Conservation (phyloP, 2,888 invertebrate genomes). For the Spodoptera exigua region DNA sequence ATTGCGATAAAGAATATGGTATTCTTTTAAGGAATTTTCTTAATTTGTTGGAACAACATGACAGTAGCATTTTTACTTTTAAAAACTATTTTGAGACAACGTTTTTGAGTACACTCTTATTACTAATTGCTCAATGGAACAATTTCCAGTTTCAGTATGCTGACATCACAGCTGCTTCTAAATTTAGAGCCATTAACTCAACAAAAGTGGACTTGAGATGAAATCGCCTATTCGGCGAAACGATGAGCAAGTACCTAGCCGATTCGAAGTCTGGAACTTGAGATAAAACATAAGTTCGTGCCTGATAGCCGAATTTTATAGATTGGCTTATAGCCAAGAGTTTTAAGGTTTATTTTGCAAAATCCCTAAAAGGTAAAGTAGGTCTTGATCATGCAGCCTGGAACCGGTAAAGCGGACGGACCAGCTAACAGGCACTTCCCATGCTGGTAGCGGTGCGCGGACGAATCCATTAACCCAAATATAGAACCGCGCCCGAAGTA, state of each 20-base stretch:
- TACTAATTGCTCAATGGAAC: conserved; percentile 67
- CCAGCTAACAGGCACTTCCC: conserved; percentile 86
- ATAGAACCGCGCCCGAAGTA: conserved; percentile 85
- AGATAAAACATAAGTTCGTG: too few species aligned
- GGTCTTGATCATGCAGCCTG: conserved; percentile 54
- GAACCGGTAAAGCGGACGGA: conserved; percentile 73
- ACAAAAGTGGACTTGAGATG: conserved; percentile 67
- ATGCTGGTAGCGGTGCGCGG: conserved; percentile 81
- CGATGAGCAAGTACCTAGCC: conserved; percentile 24
- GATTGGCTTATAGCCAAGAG: too few species aligned
- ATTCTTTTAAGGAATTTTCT: too few species aligned
- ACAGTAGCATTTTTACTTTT: conserved; percentile 3
- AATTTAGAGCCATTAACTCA: conserved; percentile 77
- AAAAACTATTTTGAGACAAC: conserved; percentile 34
- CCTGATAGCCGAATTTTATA: too few species aligned
- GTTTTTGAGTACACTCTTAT: conserved; percentile 48
- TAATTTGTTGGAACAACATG: conserved; percentile 16
- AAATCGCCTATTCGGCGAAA: conserved; percentile 55
- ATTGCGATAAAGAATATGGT: too few species aligned
- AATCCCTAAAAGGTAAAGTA: conserved; percentile 49
- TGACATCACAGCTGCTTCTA: conserved; percentile 75
- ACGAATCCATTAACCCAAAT: conserved; percentile 89
- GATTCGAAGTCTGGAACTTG: too few species aligned
- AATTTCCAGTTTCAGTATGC: conserved; percentile 74
- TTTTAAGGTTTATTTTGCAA: background rate